Evolutionary conservation across 2,113 vertebrate genomes (phyloP).

Genomic region (Theristicus caerulescens): DNA sequence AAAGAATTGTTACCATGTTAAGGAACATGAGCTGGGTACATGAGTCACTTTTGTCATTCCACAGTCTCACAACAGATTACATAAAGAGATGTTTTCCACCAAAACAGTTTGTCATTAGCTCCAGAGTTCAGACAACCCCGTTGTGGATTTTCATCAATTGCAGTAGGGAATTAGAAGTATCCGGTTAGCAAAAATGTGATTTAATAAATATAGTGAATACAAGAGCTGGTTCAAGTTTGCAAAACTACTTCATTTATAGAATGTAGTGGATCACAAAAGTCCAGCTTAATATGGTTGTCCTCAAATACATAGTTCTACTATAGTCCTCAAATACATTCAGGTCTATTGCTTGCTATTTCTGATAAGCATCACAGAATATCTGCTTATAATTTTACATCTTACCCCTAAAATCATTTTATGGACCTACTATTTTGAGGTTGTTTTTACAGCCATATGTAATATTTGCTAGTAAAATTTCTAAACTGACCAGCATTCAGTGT

Average conservation of each 20-base stretch:
- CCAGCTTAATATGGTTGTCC: background rate
- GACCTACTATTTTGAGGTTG: background rate
- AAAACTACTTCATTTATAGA: background rate
- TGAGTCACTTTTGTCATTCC: background rate
- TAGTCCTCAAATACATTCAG: background rate
- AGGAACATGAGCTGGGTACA: background rate
- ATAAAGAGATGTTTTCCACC: background rate
- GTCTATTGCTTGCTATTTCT: background rate
- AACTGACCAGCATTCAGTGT: background rate
- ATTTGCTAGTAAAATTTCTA: background rate
- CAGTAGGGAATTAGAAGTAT: background rate
- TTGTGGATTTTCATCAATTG: background rate
- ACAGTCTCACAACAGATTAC: background rate
- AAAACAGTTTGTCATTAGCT: background rate
- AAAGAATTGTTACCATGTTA: fast-evolving
- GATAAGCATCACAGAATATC: background rate
- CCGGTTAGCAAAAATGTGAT: background rate
- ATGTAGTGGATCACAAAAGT: background rate
- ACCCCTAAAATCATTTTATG: background rate
- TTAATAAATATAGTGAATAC: background rate
- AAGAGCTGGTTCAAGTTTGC: background rate
- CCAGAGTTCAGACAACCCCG: background rate
- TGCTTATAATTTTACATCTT: background rate
- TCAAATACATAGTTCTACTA: background rate
- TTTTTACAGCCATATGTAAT: background rate